phyloP scores from a whole-genome alignment of 2,113 vertebrate genomes.

The Triplophysa rosa region DNA sequence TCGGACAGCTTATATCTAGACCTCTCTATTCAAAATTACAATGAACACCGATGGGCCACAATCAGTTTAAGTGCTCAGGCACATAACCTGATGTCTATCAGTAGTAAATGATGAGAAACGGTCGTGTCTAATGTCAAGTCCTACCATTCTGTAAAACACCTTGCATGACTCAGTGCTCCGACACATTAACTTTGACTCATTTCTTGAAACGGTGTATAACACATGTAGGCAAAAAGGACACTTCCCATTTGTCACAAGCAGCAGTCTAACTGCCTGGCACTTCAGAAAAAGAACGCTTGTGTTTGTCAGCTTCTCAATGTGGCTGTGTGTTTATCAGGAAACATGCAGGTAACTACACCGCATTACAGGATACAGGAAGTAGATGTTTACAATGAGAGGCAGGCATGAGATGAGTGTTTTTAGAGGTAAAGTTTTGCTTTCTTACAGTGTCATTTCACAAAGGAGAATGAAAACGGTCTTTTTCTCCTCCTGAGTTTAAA shows the following conservation, averaged over 20 bases:
- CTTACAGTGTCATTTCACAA: constrained; percentile 24
- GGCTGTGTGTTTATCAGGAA: neutral
- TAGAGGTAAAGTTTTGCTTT: constrained; percentile 51
- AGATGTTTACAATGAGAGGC: constrained; percentile 17
- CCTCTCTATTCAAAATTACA: neutral
- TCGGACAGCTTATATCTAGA: neutral
- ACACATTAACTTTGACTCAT: constrained; percentile 8
- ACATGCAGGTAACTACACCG: constrained; percentile 10
- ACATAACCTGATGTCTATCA: neutral
- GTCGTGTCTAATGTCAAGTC: neutral
- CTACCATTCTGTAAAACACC: neutral
- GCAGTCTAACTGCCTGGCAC: constrained; percentile 24
- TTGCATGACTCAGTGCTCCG: neutral
- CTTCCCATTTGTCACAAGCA: constrained; percentile 9
- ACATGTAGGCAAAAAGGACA: constrained; percentile 7
- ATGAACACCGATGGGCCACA: neutral
- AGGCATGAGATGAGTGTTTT: constrained; percentile 16
- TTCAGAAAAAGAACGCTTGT: constrained; percentile 5
- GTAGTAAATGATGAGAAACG: neutral
- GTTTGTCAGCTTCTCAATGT: neutral
- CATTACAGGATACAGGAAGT: constrained; percentile 29
- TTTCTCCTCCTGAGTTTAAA: constrained; percentile 65
- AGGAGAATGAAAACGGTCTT: neutral
- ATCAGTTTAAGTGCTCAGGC: neutral
- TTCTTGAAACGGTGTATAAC: constrained; percentile 2